Evolutionary conservation across 2,797 vertebrate species (phyloP).

Genomic region (Sebastes taczanowskii): DNA sequence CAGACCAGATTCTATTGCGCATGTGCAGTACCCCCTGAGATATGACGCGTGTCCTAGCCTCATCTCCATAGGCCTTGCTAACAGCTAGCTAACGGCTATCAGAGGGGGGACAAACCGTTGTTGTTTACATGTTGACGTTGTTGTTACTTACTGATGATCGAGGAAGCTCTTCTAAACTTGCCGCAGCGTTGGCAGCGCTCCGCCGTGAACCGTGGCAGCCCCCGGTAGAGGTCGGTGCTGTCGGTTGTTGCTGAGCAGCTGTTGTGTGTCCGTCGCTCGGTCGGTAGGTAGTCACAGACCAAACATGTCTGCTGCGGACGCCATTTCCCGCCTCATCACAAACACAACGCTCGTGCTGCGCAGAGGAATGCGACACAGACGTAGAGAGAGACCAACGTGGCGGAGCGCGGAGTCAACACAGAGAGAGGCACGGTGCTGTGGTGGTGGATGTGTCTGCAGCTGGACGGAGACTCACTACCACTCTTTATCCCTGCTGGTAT

Average conservation of each 20-base stretch:
- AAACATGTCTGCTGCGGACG: conserved; percentile 88
- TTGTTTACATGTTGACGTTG: conserved; percentile 69
- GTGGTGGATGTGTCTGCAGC: too few species aligned
- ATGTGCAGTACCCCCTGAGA: accelerated
- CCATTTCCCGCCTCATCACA: conserved; percentile 98
- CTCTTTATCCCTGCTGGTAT: conserved; percentile 29
- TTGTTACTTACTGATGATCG: conserved; percentile 59
- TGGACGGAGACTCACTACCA: not conserved
- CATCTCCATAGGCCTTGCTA: too few species aligned
- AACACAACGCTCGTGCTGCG: conserved; percentile 80
- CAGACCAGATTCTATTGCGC: too few species aligned
- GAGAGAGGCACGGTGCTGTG: conserved; percentile 12
- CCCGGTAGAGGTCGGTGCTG: conserved; percentile 56
- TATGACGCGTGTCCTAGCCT: too few species aligned
- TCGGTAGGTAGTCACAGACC: conserved; percentile 73
- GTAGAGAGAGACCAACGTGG: conserved; percentile 66
- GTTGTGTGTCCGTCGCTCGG: conserved; percentile 48
- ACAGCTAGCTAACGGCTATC: conserved; percentile 27
- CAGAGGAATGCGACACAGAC: conserved; percentile 74
- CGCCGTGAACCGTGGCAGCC: conserved; percentile 60
- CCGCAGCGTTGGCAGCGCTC: conserved; percentile 58
- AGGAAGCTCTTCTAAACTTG: conserved; percentile 50
- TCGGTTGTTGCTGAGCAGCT: conserved; percentile 62
- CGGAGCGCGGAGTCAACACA: conserved; percentile 44
- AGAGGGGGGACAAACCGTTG: conserved; percentile 29